Evolutionary conservation across 2,888 invertebrate genomes (phyloP), one percentile per base, ranked within the genome.

Genomic region (Megastigmus dorsalis): DNA sequence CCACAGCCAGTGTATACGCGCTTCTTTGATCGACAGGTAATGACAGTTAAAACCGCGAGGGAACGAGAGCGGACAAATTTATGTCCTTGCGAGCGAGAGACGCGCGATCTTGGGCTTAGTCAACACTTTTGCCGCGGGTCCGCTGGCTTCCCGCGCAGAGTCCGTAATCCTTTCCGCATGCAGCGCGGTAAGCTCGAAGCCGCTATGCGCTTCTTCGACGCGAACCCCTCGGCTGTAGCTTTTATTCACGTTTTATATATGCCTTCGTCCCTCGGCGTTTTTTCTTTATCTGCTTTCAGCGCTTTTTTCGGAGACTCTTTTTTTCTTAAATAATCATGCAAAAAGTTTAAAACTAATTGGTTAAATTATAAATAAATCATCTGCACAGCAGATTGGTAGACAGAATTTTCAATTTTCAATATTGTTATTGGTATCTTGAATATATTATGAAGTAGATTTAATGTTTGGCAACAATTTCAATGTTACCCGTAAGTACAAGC

Each of bases 11-110:
- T n/a, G n/a, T n/a, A n/a, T n/a, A n/a, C 9, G 3, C 2, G 23
- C 50, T 50, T 60, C 60, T 69, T 60, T 69, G 50, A 52, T 38
- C 52, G 60, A 30, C 68, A 69, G 60, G 69, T 60, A 69, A 60
- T 52, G 69, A 69, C 60, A 60, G 67, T 30, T 60, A n/a, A n/a
- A n/a, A n/a, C 15, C 38, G 13, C 15, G 54, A 5, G 3, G 38
- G n/a, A n/a, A n/a, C n/a, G n/a, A n/a, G n/a, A n/a, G n/a, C n/a
- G n/a, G n/a, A n/a, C n/a, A n/a, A n/a, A 50, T 5, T 36, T 26
- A 7, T 63, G 36, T 65, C 50, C 23, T 18, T 7, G 26, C 6
- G 4, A 1, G 2, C 36, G 26, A 0, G 15, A 2, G 3, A 6
- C 28, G 1, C 26, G 20, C 4, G 20, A 18, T 48, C 28, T 20